These are phyloP conservation scores for Dolomedes plantarius DNA, from an alignment of 2,888 invertebrate genomes.

Conservation along the genomic window DNA sequence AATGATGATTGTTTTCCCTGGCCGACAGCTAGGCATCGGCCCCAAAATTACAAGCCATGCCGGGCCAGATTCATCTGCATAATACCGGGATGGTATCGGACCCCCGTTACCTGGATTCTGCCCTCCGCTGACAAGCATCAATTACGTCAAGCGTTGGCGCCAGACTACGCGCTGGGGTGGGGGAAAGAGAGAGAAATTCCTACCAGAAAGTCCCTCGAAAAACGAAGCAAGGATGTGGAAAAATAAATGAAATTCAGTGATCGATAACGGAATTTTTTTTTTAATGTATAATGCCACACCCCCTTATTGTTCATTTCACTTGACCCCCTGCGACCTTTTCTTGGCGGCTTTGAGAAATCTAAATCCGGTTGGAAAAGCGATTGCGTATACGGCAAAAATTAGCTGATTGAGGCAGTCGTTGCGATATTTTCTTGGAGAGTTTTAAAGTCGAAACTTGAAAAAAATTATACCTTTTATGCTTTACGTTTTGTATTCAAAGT, in stretches of 20 bases:
- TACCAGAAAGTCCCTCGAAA: not conserved
- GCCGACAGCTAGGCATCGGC: not conserved
- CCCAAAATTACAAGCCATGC: not conserved
- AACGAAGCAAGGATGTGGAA: not conserved
- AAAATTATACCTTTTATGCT: too few relatives aligned
- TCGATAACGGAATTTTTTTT: not conserved
- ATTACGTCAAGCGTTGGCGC: not conserved
- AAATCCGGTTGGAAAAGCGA: not conserved
- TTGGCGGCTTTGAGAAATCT: not conserved
- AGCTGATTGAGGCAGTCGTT: too few relatives aligned
- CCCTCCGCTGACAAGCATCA: not conserved
- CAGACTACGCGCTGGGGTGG: not conserved
- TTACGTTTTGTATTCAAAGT: too few relatives aligned
- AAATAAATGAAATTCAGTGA: conserved; percentile 8
- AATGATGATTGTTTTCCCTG: not conserved
- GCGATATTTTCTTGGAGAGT: too few relatives aligned
- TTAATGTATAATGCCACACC: not conserved
- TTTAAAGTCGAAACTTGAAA: too few relatives aligned
- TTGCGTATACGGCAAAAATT: too few relatives aligned
- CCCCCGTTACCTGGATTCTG: too few relatives aligned
- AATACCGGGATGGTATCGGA: not conserved
- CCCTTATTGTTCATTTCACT: not conserved
- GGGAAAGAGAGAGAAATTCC: not conserved
- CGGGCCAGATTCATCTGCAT: not conserved
- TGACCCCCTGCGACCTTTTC: not conserved